Percentiles rank a stretch among this genome's conserved stretches.
Conservation (phyloP, 2,888 invertebrate genomes). For the Chironomus tentans region DNA sequence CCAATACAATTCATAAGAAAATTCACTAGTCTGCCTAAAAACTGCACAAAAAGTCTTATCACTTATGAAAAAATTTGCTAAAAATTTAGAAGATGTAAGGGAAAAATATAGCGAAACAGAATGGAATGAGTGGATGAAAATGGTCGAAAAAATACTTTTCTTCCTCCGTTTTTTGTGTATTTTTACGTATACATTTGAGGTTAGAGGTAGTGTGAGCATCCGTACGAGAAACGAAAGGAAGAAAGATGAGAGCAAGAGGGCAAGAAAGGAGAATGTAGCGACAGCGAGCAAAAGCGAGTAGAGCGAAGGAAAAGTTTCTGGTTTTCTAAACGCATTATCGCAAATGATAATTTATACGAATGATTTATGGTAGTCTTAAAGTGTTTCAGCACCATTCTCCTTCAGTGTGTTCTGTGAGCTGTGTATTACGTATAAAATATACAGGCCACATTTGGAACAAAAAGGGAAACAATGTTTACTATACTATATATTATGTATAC, state of each 20-base stretch:
- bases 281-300: slow-evolving; percentile 3
- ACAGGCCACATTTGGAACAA: neutral
- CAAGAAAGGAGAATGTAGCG: neutral
- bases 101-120: neutral
- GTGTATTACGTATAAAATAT: neutral
- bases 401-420: neutral
- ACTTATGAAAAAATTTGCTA: too few relatives aligned
- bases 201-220: neutral
- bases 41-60: too few relatives aligned
- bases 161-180: neutral
- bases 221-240: neutral
- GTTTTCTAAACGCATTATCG: slow-evolving; percentile 26
- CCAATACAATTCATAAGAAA: too few relatives aligned
- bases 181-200: neutral
- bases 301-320: slow-evolving; percentile 20
- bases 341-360: slow-evolving; percentile 27
- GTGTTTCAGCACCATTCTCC: slow-evolving; percentile 16
- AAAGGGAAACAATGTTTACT: neutral
- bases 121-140: neutral
- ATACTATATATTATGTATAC: neutral
- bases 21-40: too few relatives aligned
- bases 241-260: neutral
- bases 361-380: slow-evolving; percentile 26
- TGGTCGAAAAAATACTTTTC: neutral
- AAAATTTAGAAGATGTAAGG: too few relatives aligned